phyloP scores from a whole-genome alignment of 2,797 vertebrate species.

The Amblyopsis hoosieri region DNA sequence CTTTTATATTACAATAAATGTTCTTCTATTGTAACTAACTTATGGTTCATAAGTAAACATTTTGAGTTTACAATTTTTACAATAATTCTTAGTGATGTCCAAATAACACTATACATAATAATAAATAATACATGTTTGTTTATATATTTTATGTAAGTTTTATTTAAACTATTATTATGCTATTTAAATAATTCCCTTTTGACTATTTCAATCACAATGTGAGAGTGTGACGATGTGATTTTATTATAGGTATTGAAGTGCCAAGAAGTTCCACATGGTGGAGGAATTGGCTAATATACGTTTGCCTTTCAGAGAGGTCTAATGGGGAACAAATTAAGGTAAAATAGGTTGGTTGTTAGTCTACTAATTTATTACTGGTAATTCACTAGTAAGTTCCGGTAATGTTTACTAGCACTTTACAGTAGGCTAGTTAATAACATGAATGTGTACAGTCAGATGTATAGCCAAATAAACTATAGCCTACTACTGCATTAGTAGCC shows the following conservation, averaged over 20 bases:
- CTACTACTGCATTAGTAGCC: too few species aligned
- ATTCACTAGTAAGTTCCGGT: too few species aligned
- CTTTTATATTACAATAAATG: background rate
- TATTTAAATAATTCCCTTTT: too few species aligned
- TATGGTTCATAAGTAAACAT: background rate
- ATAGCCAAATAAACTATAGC: too few species aligned
- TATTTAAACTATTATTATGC: too few species aligned
- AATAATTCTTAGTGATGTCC: background rate
- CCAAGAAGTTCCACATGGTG: constrained; percentile 47
- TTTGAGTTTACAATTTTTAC: background rate
- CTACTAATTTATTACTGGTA: background rate
- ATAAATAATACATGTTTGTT: background rate
- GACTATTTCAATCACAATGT: background rate
- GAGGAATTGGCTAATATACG: constrained; percentile 25
- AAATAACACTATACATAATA: too few species aligned
- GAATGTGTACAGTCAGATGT: too few species aligned
- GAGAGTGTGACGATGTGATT: background rate
- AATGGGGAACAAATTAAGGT: background rate
- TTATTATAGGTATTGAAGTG: background rate
- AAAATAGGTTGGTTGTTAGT: background rate
- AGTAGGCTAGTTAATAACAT: too few species aligned
- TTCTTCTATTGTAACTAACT: background rate
- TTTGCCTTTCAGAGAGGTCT: background rate
- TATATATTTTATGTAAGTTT: too few species aligned
- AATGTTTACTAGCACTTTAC: too few species aligned